Evolutionary conservation across 1,140 invertebrate species (phyloP), one percentile per base, ranked within the genome.

Genomic region (Trichonephila clavipes): DNA sequence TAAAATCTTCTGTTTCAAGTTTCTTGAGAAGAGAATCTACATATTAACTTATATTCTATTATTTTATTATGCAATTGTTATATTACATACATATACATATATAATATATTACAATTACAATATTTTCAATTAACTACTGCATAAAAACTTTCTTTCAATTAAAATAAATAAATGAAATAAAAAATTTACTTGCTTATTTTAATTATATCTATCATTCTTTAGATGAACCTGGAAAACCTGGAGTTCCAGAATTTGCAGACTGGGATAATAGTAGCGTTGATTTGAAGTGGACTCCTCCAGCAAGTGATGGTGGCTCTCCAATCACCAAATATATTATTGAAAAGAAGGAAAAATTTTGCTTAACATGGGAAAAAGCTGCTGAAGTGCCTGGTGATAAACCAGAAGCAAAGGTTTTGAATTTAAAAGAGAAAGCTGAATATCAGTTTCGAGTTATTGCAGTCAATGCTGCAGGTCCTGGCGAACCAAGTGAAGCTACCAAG

Each of bases 311-410:
- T 93, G 99, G 99, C 28, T 97, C 98, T 44, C 98, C 98, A 18
- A 98, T 99, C 96, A 98, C 98, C 95, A 98, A 98, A 95, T 99
- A 99, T 95, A 97, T 99, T 93, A 97, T 99, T 44, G 98, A 99
- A 96, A 98, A 98, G 95, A 98, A 99, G 95, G 98, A 98, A 95
- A 98, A 99, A 86, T 99, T 99, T 97, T 97, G 98, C 82, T 96
- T 97, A 95, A 96, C 96, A 94, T 94, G 96, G 95, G 97, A 94
- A 98, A 98, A 92, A 96, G 98, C 97, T 88, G 97, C 97, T 2
- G 97, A 97, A 87, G 97, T 98, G 8, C 96, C 97, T 16, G 98
- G 98, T 24, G 97, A 98, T 95, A 95, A 97, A 82, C 97, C 97
- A 0, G 96, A 95, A n/a, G 98, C 97, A 6, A 97, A 97, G 95